Percentiles rank a stretch among this genome's conserved stretches.
These are phyloP conservation scores for Pipistrellus kuhlii DNA, from an alignment of 2,797 vertebrate species.

Conservation along the genomic window DNA sequence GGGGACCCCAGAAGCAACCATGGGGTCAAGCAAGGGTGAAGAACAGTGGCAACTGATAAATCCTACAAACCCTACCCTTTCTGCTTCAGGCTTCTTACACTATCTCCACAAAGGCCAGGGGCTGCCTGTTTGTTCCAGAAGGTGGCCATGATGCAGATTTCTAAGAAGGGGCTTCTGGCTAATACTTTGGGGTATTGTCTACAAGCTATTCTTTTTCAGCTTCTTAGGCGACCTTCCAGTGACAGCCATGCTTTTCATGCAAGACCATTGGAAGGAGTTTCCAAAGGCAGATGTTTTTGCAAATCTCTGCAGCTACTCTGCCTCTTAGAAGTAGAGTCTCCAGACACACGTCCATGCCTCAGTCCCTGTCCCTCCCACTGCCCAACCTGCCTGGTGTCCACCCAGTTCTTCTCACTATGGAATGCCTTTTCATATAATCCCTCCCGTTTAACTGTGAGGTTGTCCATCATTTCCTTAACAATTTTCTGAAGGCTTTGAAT, in stretches of 20 bases:
- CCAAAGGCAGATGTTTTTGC: background rate
- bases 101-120: background rate
- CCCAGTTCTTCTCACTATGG: background rate
- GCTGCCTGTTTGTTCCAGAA: background rate
- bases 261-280: background rate
- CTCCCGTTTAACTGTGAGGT: background rate
- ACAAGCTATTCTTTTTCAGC: background rate
- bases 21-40: background rate
- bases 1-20: background rate
- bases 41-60: background rate
- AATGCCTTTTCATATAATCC: background rate
- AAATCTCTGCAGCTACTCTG: background rate
- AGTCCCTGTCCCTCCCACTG: background rate
- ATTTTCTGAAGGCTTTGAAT: constrained; percentile 19
- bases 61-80: background rate
- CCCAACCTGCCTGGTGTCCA: background rate
- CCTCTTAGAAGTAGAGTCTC: background rate
- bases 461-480: constrained; percentile 43
- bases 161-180: background rate
- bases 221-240: background rate
- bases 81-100: background rate
- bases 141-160: background rate
- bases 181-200: background rate
- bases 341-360: background rate
- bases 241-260: background rate